Evolutionary conservation across 2,797 vertebrate genomes (phyloP), one percentile per base, ranked within the genome.

Genomic region (Clarias pachynema): DNA sequence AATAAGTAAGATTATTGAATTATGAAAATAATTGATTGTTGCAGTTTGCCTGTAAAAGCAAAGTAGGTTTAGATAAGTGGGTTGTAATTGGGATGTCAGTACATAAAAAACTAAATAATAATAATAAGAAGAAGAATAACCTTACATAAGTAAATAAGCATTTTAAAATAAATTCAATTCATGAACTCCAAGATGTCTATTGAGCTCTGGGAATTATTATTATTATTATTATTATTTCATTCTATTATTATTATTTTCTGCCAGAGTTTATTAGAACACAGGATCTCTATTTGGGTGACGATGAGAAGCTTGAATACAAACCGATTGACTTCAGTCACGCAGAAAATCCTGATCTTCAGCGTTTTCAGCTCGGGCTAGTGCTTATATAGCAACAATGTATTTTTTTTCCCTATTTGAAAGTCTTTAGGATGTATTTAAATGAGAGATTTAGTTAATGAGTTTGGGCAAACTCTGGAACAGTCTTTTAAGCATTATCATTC

Each of bases 401-500:
- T 87, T 95, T 95, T 95, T 94, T 92, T 93, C 94, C 94, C 94
- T 95, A 95, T 95, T 96, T 96, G 95, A 96, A 96, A 96, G 95
- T 96, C 96, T 96, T 97, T 96, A 95, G 96, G 95, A 96, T 95
- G 96, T 97, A 95, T 98, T 97, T 97, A 97, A 97, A 97, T 97
- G 96, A 95, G 95, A 97, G 95, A 95, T 93, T 95, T 96, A 97
- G 97, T 97, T 98, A 98, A 98, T 98, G 97, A 97, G 97, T 98
- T 98, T 98, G 97, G 96, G 97, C 97, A 99, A 97, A 97, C 96
- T 97, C 96, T 97, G 97, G 97, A 98, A 98, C 97, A 97, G 97
- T 97, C 97, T 97, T 97, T 97, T 97, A 97, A 97, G 97, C 97
- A 97, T 97, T 97, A 98, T 98, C 97, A 96, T 97, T 97, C 97